Percentiles rank a stretch among this genome's conserved stretches.
These are phyloP conservation scores for Eulemur rufifrons DNA, from an alignment of 2,113 vertebrate species.

Conservation along the genomic window DNA sequence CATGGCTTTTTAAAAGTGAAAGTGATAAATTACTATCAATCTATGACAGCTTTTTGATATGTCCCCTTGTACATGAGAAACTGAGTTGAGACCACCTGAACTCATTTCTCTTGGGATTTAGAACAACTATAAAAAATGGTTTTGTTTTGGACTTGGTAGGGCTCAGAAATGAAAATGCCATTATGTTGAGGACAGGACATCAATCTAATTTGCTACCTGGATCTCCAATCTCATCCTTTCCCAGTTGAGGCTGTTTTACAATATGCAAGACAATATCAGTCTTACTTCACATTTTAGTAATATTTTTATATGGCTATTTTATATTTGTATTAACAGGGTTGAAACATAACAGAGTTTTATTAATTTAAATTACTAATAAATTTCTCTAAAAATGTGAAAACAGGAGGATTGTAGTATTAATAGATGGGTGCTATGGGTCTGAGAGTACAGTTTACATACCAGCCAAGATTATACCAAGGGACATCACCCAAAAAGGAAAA, in stretches of 20 bases:
- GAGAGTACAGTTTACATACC: not conserved
- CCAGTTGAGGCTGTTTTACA: conserved; percentile 65
- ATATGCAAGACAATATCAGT: conserved; percentile 58
- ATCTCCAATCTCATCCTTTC: conserved; percentile 70
- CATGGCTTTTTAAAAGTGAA: conserved; percentile 75
- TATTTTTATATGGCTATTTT: not conserved
- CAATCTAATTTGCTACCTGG: conserved; percentile 87
- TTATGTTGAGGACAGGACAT: conserved; percentile 83
- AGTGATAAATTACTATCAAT: conserved; percentile 85
- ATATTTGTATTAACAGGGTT: conserved; percentile 17
- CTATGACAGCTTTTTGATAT: conserved; percentile 83
- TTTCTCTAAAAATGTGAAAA: not conserved
- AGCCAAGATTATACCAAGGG: not conserved
- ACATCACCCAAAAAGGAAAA: not conserved
- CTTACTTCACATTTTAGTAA: conserved; percentile 44
- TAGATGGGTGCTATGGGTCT: not conserved
- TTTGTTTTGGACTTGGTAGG: conserved; percentile 86
- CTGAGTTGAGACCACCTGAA: conserved; percentile 83
- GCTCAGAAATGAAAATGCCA: conserved; percentile 89
- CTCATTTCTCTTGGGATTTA: conserved; percentile 85
- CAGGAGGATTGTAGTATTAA: not conserved
- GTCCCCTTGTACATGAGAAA: conserved; percentile 81
- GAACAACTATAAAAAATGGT: conserved; percentile 87
- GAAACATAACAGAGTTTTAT: not conserved
- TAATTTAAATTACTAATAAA: not conserved